Base-by-base conservation (phyloP, 2,797 vertebrate genomes). In the Hippocampus kuda region DNA sequence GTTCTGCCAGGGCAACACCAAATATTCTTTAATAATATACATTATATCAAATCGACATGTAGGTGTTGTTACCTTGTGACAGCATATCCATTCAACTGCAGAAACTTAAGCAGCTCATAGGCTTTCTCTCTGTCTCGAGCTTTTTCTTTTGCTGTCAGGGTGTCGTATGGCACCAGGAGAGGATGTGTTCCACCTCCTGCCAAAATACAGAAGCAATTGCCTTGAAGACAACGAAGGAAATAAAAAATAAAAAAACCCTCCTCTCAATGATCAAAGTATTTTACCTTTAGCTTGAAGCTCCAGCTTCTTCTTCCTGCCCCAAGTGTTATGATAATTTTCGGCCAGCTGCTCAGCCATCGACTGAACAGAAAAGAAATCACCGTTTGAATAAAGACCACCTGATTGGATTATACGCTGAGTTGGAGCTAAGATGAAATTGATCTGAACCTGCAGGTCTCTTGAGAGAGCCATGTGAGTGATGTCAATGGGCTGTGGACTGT, bases 281-380 rank as follows among this genome's bases (percentile, higher is more conserved):
- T 80, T 67, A 94, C 96, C 96, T 87, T 98, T 98, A 30, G 92
- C 72, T 76, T 97, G 94, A 70, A 98, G 87, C 66, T 98, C 96
- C 75, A 92, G 78, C 75, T 98, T 98, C 80, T 98, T 98, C 89
- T 98, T 98, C n/a, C 94, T 89, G 0, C 95, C 96, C 96, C 96
- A 97, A 1, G 96, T 98, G 85, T 98, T 98, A 71, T 98, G 96
- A 73, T 98, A 98, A 79, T 98, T 98, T 85, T 98, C 96, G 0
- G 96, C 96, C 79, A 98, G 78, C 79, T 98, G 96, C 72, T 98
- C 96, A 0, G 94, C 94, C 95, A 98, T 98, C 65, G 94, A 94
- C 95, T 98, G 41, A n/a, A 48, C 20, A 57, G 34, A 53, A 53
- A 4, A 53, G 12, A 38, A 27, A 22, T 4, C n/a, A 51, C 79